Evolutionary conservation across 2,113 vertebrate species (phyloP).

Genomic region (Thamnophis sirtalis): DNA sequence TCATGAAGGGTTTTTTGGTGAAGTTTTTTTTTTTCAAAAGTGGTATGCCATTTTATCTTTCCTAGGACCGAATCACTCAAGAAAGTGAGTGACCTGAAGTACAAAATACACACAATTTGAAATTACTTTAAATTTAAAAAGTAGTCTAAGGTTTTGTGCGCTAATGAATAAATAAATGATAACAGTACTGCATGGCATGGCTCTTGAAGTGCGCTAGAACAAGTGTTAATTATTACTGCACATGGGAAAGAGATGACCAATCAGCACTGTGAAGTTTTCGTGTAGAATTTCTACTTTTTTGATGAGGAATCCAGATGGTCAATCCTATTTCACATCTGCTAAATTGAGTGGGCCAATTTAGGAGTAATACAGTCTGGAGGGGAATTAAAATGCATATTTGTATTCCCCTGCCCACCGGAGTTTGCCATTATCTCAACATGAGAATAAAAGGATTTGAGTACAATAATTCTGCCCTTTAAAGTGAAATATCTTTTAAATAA

Average conservation of each 20-base stretch:
- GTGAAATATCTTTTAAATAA: not conserved
- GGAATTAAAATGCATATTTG: not conserved
- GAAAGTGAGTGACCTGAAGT: not conserved
- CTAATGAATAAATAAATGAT: not conserved
- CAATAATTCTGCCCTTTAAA: not conserved
- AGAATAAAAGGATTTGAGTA: not conserved
- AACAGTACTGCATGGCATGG: not conserved
- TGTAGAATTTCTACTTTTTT: not conserved
- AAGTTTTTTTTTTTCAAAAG: not conserved
- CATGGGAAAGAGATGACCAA: not conserved
- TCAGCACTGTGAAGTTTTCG: not conserved
- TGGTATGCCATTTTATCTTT: not conserved
- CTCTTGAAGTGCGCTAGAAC: not conserved
- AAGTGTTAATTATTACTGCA: not conserved
- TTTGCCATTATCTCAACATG: not conserved
- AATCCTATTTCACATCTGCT: not conserved
- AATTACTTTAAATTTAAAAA: not conserved
- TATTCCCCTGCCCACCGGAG: not conserved
- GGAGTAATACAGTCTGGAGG: not conserved
- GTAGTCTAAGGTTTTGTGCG: not conserved
- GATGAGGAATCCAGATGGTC: not conserved
- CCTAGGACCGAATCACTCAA: not conserved
- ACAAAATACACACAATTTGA: not conserved
- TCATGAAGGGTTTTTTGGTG: not conserved
- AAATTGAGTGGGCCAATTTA: not conserved